These are phyloP conservation scores for Antheraea assamensis DNA, from an alignment of 2,888 invertebrate genomes.

Conservation along the genomic window DNA sequence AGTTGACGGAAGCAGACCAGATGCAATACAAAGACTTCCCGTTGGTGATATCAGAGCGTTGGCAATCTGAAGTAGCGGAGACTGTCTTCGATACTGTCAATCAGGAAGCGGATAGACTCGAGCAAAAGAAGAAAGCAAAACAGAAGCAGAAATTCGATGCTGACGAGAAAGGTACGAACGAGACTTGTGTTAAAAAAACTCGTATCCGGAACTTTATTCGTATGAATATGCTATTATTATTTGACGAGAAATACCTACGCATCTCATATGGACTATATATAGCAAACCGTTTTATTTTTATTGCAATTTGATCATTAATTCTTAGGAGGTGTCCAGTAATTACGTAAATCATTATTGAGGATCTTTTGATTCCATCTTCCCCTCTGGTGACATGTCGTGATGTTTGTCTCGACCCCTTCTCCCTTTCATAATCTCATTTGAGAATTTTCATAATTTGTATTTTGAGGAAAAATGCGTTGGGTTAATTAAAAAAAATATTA, in stretches of 20 bases:
- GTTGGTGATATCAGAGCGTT: conserved; percentile 98
- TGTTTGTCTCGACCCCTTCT: too few species aligned
- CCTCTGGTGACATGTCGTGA: too few species aligned
- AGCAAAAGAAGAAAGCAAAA: conserved; percentile 96
- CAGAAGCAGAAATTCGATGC: conserved; percentile 97
- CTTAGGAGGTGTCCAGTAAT: too few species aligned
- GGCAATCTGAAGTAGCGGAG: conserved; percentile 99
- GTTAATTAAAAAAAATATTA: too few species aligned
- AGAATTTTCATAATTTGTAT: too few species aligned
- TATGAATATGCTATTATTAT: background rate
- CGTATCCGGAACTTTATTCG: background rate
- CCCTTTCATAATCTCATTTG: too few species aligned
- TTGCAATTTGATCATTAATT: background rate
- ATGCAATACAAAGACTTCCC: conserved; percentile 99
- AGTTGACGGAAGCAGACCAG: conserved; percentile 97
- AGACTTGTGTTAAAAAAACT: background rate
- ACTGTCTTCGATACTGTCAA: conserved; percentile 99
- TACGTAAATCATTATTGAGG: too few species aligned
- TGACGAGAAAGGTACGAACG: conserved; percentile 91
- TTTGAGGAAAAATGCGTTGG: too few species aligned
- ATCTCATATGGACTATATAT: too few species aligned
- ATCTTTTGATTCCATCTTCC: too few species aligned
- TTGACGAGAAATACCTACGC: background rate
- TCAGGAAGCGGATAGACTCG: conserved; percentile 97
- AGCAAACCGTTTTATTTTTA: too few species aligned